Evolutionary conservation across 2,113 vertebrate genomes (phyloP), one percentile per base, ranked within the genome.

Genomic region (Scomber scombrus): DNA sequence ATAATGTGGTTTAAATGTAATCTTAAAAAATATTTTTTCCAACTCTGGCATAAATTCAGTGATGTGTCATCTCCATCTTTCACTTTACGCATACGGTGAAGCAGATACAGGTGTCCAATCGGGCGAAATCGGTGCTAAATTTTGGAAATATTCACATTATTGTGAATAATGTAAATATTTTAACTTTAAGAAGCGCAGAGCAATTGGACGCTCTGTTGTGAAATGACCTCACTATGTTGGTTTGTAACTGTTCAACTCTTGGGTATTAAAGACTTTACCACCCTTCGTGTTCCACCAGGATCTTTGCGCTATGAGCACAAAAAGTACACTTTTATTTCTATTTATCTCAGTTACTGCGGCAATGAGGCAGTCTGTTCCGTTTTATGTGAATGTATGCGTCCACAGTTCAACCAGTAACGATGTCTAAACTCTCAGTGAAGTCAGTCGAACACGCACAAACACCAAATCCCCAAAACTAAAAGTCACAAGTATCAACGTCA

Each of bases 161-260:
- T 64, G 21, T 16, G 9, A 29, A 54, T 5, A 16, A 29, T 15
- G 16, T 18, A 58, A 71, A 67, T 70, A 57, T 78, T 79, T 50
- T 5, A 78, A 52, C 50, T 43, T 54, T 60, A 21, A 49, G n/a
- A 7, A 13, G 5, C 11, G 29, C 31, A 18, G 16, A 21, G 72
- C 68, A 78, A 75, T 49, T 54, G 64, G 78, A 69, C 52, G 46
- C 70, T 85, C n/a, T 69, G 73, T 87, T 81, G 76, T 54, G 75
- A 88, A 84, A 90, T 87, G 50, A 89, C 81, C 88, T 93, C 85
- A 85, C 75, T 71, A 11, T 66, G 45, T 64, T 64, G 71, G 54
- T 86, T 81, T 86, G 74, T 86, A 80, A 78, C 61, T 60, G 75
- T 74, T 75, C 26, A 69, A 81, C 76, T 57, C 61, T 78, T 75